Base-by-base conservation (phyloP, 2,113 vertebrate species). In the Prunella fulvescens region DNA sequence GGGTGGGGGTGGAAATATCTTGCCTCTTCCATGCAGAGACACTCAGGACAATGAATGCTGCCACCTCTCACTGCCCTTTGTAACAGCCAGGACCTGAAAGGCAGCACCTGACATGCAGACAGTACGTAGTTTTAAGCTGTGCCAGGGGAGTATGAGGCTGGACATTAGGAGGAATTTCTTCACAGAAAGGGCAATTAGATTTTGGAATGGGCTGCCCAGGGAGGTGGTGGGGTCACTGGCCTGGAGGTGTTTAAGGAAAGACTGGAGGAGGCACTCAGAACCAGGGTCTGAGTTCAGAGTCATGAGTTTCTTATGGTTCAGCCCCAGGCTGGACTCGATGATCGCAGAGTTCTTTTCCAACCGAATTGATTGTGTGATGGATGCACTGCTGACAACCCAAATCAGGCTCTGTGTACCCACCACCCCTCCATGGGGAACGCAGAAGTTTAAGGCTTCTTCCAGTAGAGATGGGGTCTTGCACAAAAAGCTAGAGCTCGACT, bases 51-150 rank as follows among this genome's bases (percentile, higher is more conserved):
- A 12, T 9, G 23, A 72, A 53, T 7, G 4, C 33, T 11, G 10
- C 33, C 33, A 14, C 11, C 19, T n/a, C 35, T 65, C 33, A 13
- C 11, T 19, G 12, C 14, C 7, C n/a, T 71, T 44, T 1, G 0
- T n/a, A 57, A 48, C 50, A 83, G 25, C 4, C 16, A 57, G 24
- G 35, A 35, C 37, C 33, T 28, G 42, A 64, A 61, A 25, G 42
- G 24, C 50, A 71, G 44, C 39, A 23, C 12, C 2, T 35, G n/a
- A 28, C 16, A 31, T 5, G 12, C 17, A 40, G 24, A n/a, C 19
- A 47, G 16, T 10, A 44, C 11, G 14, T 7, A 29, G 29, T 7
- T 28, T 54, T 40, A 47, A 54, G 25, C 14, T 35, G n/a, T 7
- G 10, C 35, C 18, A 23, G 10, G 10, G 7, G 14, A 35, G 7